Evolutionary conservation across 2,797 vertebrate species (phyloP).

Genomic region (Bradypodion pumilum): DNA sequence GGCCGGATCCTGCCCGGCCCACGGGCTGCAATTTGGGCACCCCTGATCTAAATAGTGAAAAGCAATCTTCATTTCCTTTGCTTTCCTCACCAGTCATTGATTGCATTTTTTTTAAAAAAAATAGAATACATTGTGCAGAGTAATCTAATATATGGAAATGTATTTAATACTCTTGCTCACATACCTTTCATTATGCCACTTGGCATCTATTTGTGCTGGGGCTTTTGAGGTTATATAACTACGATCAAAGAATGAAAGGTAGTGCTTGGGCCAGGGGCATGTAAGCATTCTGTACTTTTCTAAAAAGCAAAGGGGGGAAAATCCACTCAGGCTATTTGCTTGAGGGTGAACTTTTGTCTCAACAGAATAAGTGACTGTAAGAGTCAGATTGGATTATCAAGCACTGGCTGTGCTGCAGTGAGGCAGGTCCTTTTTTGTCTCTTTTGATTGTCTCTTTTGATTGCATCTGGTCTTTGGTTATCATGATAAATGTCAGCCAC

Average conservation of each 20-base stretch:
- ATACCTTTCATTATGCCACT: background rate
- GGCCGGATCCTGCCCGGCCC: too few species aligned
- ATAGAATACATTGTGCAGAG: background rate
- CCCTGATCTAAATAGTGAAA: background rate
- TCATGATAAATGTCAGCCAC: slow-evolving; percentile 8
- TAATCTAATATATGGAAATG: background rate
- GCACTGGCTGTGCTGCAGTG: slow-evolving; percentile 27
- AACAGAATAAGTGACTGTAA: slow-evolving; percentile 11
- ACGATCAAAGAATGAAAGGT: background rate
- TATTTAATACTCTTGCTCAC: slow-evolving; percentile 15
- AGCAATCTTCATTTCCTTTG: background rate
- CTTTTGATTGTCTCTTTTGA: slow-evolving; percentile 28
- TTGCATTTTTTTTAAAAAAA: too few species aligned
- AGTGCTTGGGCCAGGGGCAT: background rate
- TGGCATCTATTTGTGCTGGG: slow-evolving; percentile 2
- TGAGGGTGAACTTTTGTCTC: slow-evolving; percentile 11
- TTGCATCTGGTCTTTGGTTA: background rate
- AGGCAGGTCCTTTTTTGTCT: slow-evolving; percentile 32
- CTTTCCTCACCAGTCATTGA: background rate
- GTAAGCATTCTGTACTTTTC: background rate
- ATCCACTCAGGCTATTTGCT: slow-evolving; percentile 29
- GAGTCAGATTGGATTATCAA: slow-evolving; percentile 23
- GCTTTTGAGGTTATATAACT: background rate
- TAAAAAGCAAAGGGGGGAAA: slow-evolving; percentile 10
- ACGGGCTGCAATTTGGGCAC: too few species aligned